Base-by-base conservation (phyloP, 2,797 vertebrate genomes). In the Australoheros facetus region DNA sequence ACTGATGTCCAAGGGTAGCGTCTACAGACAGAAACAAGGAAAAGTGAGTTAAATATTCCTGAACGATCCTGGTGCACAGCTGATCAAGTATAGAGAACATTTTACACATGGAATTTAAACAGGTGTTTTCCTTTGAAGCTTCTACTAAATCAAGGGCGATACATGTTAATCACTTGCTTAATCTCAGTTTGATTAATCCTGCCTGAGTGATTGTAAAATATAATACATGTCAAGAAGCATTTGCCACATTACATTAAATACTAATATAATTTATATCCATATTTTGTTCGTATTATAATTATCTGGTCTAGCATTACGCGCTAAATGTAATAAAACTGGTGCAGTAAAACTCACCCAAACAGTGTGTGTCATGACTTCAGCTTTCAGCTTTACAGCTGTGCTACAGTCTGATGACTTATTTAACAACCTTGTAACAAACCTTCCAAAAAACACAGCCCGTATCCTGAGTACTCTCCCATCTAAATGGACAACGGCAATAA, bases 1-100 rank as follows among this genome's bases (percentile, higher is more conserved):
- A 0, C 0, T 0, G 11, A 92, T 89, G 0, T 2, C 0, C 0
- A 0, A 0, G 4, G 81, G 85, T 12, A 23, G 21, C 2, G 73
- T 77, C 89, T 91, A 3, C 1, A 42, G 26, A 53, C 2, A 54
- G 26, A 26, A 12, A 77, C 9, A 11, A 7, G 39, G 19, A 26
- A 55, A 26, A 42, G 7, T 2, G 13, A 11, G 56, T 30, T 30
- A 58, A 32, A 19, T 14, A 2, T 57, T 28, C 8, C 56, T 57
- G 56, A 30, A 0, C 26, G 14, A 30, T 30, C 28, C 56, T 57
- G 28, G 32, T 1, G 56, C 28, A 32, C 28, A 0, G 16, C 28
- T 30, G 14, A 57, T 57, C 56, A 30, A 30, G 56, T 30, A 57
- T 9, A 17, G 56, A 28, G 56, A 28, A 30, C 56, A 26, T 30